Percentiles rank a stretch among this genome's conserved stretches.
phyloP scores from a whole-genome alignment of 35 echinoderm and acorn worm species.

The Eucidaris tribuloides region DNA sequence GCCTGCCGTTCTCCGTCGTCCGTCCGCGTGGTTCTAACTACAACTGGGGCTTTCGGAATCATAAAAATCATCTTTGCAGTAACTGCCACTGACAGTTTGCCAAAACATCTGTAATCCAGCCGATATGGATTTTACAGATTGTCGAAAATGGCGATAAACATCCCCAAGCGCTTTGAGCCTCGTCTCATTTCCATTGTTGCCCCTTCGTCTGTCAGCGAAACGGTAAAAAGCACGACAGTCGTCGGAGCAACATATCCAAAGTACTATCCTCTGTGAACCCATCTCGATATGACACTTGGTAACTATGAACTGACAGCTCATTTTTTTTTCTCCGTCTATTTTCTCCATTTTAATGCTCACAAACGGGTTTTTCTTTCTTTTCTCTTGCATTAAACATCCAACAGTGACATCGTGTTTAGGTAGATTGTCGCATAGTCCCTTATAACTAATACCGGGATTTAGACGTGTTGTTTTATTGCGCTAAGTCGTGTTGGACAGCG shows the following conservation, averaged over 20 bases:
- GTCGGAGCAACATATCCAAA: too few relatives aligned
- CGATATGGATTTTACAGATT: slow-evolving; percentile 41
- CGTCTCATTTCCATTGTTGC: slow-evolving; percentile 14
- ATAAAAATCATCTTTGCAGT: slow-evolving; percentile 28
- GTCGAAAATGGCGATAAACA: slow-evolving; percentile 29
- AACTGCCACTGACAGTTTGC: neutral
- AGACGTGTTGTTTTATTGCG: neutral
- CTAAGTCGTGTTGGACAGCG: too few relatives aligned
- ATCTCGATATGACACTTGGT: neutral
- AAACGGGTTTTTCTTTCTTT: neutral
- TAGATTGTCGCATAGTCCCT: neutral
- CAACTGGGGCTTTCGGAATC: neutral
- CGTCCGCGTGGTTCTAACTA: neutral
- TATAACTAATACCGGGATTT: neutral
- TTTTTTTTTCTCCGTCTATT: neutral
- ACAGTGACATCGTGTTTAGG: neutral
- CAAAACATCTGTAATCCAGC: slow-evolving; percentile 35
- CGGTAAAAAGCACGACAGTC: slow-evolving; percentile 23
- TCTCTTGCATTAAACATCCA: neutral
- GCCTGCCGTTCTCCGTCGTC: neutral
- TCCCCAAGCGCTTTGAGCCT: slow-evolving; percentile 17
- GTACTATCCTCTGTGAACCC: too few relatives aligned
- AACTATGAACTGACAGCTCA: neutral
- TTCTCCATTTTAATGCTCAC: too few relatives aligned
- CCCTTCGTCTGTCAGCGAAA: slow-evolving; percentile 15